A percentile compares a stretch with the other conserved stretches of the same genome.
Conservation (phyloP, 1,140 invertebrate genomes). For the Hetaerina americana region DNA sequence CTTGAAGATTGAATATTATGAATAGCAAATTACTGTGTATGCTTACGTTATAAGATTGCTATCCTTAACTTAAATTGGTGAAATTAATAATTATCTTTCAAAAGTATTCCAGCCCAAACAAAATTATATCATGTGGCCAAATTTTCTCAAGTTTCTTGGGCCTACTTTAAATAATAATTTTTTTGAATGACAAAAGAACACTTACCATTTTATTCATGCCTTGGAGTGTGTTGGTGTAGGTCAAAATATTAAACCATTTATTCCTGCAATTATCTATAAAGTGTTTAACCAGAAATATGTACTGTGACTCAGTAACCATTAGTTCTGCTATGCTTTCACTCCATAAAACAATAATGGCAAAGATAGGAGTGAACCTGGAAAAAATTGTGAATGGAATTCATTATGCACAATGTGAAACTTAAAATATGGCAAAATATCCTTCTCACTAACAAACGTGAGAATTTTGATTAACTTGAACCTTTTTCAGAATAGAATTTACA, state of each 20-base stretch:
- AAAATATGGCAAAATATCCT: neutral
- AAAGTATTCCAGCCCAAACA: neutral
- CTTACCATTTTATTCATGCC: conserved; percentile 46
- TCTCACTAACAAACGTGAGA: neutral
- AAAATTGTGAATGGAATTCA: neutral
- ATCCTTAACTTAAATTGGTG: neutral
- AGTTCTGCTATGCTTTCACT: neutral
- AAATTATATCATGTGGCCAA: neutral
- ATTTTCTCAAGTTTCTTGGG: neutral
- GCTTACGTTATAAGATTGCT: neutral
- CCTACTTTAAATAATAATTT: neutral
- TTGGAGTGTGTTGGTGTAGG: conserved; percentile 46
- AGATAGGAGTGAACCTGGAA: neutral
- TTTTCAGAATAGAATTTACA: neutral
- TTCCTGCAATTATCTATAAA: conserved; percentile 33
- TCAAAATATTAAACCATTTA: conserved; percentile 44
- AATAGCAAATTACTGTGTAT: too few species aligned
- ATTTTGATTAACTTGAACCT: neutral
- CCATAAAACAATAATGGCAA: neutral
- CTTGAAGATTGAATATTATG: too few species aligned
- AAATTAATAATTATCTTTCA: neutral
- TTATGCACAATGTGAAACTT: neutral
- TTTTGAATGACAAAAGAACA: neutral
- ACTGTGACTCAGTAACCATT: neutral
- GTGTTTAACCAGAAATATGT: neutral